A percentile compares a stretch with the other conserved stretches of the same genome.
Conservation (phyloP, 2,888 invertebrate genomes). For the Crepidodera aurea region DNA sequence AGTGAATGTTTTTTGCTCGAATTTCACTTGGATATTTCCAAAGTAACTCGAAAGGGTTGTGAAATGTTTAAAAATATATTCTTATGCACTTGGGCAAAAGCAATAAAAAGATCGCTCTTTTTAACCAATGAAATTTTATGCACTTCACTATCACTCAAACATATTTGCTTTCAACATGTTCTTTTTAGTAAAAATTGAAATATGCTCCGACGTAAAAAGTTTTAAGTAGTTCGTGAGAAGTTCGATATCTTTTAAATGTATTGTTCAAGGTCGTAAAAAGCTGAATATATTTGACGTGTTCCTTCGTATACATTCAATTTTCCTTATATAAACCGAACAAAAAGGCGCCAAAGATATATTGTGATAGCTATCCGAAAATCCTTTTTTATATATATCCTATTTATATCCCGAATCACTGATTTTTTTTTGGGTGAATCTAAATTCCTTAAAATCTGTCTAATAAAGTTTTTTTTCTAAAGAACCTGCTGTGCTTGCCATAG, state of each 20-base stretch:
- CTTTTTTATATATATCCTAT: conserved; percentile 23
- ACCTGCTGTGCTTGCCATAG: too few relatives aligned
- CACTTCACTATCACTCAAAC: too few relatives aligned
- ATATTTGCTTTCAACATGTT: background rate
- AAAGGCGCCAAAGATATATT: conserved; percentile 13
- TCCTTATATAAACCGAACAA: conserved; percentile 5
- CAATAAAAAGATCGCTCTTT: too few relatives aligned
- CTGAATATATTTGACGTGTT: conserved; percentile 10
- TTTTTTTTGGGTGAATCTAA: conserved; percentile 9
- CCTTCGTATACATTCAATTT: conserved; percentile 16
- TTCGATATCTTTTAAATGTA: conserved; percentile 1
- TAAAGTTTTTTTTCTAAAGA: background rate
- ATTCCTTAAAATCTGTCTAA: background rate
- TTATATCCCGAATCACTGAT: conserved; percentile 5
- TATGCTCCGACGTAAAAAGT: background rate
- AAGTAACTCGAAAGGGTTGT: too few relatives aligned
- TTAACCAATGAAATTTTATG: too few relatives aligned
- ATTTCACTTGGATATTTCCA: too few relatives aligned
- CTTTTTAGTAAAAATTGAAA: background rate
- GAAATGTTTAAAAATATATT: too few relatives aligned
- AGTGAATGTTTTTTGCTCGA: too few relatives aligned
- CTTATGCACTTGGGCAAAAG: too few relatives aligned
- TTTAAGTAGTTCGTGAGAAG: background rate
- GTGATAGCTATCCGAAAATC: conserved; percentile 17
- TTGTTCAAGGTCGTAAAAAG: conserved; percentile 16